phyloP scores from a whole-genome alignment of 1,140 invertebrate genomes.

The Halictus rubicundus region DNA sequence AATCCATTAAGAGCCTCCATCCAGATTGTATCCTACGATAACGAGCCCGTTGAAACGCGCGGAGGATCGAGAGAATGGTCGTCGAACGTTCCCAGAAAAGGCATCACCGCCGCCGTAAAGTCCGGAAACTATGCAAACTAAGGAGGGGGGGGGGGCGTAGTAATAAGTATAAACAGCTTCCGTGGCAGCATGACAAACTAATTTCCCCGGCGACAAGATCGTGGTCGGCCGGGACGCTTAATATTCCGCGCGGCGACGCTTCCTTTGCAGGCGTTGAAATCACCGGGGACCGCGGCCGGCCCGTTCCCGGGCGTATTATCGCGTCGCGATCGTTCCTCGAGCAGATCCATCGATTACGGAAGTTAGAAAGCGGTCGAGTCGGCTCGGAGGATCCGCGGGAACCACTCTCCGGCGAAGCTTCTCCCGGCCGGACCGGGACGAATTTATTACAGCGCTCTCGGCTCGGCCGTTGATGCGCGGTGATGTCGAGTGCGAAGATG shows the following conservation, averaged over 20 bases:
- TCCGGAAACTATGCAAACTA: no score
- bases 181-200: not conserved
- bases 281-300: not conserved
- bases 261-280: slow-evolving; percentile 22
- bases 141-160: no score
- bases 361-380: slow-evolving; percentile 23
- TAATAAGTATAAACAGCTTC: no score
- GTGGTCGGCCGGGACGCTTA: not conserved
- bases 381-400: not conserved
- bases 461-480: slow-evolving; percentile 6
- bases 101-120: no score
- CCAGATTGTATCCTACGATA: no score
- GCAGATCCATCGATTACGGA: slow-evolving; percentile 40
- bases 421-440: not conserved
- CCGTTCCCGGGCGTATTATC: slow-evolving; percentile 8
- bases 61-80: no score
- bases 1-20: no score
- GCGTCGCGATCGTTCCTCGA: slow-evolving; percentile 3
- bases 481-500: slow-evolving; percentile 27
- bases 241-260: slow-evolving; percentile 12
- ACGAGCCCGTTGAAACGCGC: no score
- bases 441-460: slow-evolving; percentile 19
- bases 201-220: no score
- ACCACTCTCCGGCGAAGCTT: no score
- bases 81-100: no score